These are phyloP conservation scores for Spisula subtruncata DNA, from an alignment of 2,888 invertebrate species.

Conservation along the genomic window DNA sequence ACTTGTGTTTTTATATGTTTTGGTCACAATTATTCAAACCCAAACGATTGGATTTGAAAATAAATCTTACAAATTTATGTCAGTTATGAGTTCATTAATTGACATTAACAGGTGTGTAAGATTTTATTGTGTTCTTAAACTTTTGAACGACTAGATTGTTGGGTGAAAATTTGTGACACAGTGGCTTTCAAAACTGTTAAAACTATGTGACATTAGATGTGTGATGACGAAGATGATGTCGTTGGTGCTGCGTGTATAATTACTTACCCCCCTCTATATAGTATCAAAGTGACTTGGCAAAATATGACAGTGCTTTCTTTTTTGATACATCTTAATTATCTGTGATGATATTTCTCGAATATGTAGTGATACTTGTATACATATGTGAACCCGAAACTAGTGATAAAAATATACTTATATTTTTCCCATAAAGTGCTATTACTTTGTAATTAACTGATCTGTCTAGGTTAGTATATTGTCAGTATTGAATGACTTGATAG, in stretches of 20 bases:
- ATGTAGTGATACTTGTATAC: background rate
- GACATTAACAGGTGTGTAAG: background rate
- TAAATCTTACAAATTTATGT: too few species aligned
- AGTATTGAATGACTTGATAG: background rate
- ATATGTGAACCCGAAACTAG: background rate
- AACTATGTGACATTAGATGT: background rate
- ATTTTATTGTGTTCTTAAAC: background rate
- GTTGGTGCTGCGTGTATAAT: background rate
- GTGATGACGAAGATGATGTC: background rate
- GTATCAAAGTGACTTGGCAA: background rate
- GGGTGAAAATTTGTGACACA: background rate
- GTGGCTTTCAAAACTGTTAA: background rate
- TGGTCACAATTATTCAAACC: too few species aligned
- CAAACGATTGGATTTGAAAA: too few species aligned
- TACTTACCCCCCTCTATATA: background rate
- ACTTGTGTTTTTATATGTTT: background rate
- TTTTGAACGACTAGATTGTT: background rate
- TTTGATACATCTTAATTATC: background rate
- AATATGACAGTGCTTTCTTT: constrained; percentile 41
- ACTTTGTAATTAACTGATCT: constrained; percentile 18
- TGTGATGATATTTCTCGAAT: constrained; percentile 29
- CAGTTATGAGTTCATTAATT: background rate
- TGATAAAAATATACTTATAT: constrained; percentile 25
- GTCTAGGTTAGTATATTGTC: background rate
- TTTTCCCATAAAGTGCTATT: constrained; percentile 55